Conservation (phyloP, 2,797 vertebrate genomes). For the Australoheros facetus region DNA sequence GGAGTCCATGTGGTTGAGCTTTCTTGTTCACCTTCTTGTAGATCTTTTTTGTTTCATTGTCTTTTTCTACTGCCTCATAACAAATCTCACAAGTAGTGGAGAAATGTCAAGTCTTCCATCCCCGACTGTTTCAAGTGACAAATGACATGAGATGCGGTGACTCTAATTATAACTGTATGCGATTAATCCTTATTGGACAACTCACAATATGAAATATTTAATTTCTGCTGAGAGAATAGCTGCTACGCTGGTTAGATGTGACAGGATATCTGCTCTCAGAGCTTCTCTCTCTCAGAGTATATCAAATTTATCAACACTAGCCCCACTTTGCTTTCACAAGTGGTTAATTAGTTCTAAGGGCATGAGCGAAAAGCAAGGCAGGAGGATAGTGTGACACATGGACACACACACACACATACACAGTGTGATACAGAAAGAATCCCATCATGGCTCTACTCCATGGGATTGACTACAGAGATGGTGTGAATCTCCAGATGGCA, state of each 20-base stretch:
- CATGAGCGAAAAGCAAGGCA: constrained; percentile 23
- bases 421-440: constrained; percentile 48
- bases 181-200: constrained; percentile 45
- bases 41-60: constrained; percentile 5
- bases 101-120: constrained; percentile 31
- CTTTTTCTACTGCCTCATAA: constrained; percentile 17
- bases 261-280: constrained; percentile 28
- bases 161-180: constrained; percentile 48
- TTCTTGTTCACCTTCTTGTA: constrained; percentile 45
- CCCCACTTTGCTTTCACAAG: constrained; percentile 33
- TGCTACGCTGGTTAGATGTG: constrained; percentile 18
- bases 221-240: constrained; percentile 22
- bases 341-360: constrained; percentile 46
- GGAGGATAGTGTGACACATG: constrained; percentile 32
- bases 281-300: constrained; percentile 3
- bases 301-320: constrained; percentile 39
- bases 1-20: constrained; percentile 43
- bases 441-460: constrained; percentile 46
- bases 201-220: constrained; percentile 9
- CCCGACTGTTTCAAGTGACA: constrained; percentile 23
- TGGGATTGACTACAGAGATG: constrained; percentile 53
- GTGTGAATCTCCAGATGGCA: constrained; percentile 71
- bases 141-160: constrained; percentile 24
- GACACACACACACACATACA: constrained; percentile 9
- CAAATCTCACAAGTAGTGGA: constrained; percentile 30